phyloP scores from a whole-genome alignment of 2,888 invertebrate species.

The Cacoxenus indagator region DNA sequence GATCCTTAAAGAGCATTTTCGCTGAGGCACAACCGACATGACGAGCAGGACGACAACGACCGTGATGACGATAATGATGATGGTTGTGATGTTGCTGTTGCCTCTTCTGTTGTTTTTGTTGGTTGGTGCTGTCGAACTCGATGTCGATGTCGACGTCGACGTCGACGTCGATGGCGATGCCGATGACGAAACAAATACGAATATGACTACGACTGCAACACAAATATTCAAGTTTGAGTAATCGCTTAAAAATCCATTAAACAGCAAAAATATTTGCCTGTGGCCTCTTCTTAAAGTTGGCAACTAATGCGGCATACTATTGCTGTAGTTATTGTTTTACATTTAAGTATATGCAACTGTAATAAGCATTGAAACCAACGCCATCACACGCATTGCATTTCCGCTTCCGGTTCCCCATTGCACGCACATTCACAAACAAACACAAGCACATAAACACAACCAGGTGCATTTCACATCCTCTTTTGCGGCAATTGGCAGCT shows the following conservation, averaged over 20 bases:
- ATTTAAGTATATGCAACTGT: background rate
- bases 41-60: conserved; percentile 9
- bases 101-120: conserved; percentile 25
- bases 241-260: conserved; percentile 21
- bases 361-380: background rate
- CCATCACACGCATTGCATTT: conserved; percentile 50
- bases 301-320: background rate
- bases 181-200: conserved; percentile 15
- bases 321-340: too few relatives aligned
- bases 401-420: conserved; percentile 52
- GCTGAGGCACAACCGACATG: conserved; percentile 31
- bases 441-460: conserved; percentile 1
- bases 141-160: conserved; percentile 49
- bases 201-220: conserved; percentile 4
- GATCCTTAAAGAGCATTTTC: conserved; percentile 68
- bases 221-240: background rate
- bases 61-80: conserved; percentile 3
- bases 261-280: conserved; percentile 18
- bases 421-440: conserved; percentile 13
- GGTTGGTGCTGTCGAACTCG: too few relatives aligned
- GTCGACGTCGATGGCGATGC: conserved; percentile 32
- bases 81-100: background rate
- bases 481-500: conserved; percentile 1
- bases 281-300: background rate
- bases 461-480: background rate